These are phyloP conservation scores for Mactra quadrangularis DNA, from an alignment of 1,140 invertebrate species.

Conservation along the genomic window DNA sequence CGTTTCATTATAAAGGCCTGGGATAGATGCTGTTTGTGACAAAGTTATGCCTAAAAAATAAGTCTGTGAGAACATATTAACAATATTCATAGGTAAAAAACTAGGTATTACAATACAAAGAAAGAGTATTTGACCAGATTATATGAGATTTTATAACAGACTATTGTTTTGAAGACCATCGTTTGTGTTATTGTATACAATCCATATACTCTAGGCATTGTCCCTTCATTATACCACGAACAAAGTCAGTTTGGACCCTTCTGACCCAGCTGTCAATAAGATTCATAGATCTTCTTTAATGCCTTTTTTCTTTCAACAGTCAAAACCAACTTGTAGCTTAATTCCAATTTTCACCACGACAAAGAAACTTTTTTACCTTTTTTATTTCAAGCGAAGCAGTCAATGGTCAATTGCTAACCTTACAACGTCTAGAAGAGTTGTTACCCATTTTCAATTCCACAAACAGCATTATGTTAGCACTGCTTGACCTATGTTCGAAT, in stretches of 20 bases:
- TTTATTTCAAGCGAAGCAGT: slow-evolving; percentile 96
- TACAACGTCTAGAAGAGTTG: slow-evolving; percentile 97
- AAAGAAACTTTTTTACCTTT: slow-evolving; percentile 92
- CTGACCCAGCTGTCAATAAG: slow-evolving; percentile 92
- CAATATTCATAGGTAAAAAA: slow-evolving; percentile 3
- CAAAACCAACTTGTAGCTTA: slow-evolving; percentile 95
- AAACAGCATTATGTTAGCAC: slow-evolving; percentile 98
- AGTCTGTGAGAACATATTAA: neutral
- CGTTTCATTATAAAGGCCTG: slow-evolving; percentile 88
- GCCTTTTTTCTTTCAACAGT: slow-evolving; percentile 96
- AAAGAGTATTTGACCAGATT: slow-evolving; percentile 3
- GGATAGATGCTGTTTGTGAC: slow-evolving; percentile 88
- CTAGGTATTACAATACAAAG: slow-evolving; percentile 28
- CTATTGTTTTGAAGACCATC: too few relatives aligned
- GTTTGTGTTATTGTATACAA: slow-evolving; percentile 96
- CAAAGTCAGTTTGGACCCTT: slow-evolving; percentile 84
- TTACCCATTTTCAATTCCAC: slow-evolving; percentile 94
- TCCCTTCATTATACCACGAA: slow-evolving; percentile 95
- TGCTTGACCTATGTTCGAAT: slow-evolving; percentile 94
- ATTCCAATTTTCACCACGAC: slow-evolving; percentile 90
- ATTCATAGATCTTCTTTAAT: slow-evolving; percentile 98
- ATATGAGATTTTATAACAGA: slow-evolving; percentile 90
- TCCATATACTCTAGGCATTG: slow-evolving; percentile 98
- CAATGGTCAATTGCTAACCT: slow-evolving; percentile 96
- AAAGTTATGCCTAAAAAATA: neutral